These are phyloP conservation scores for Hycleus phaleratus DNA, from an alignment of 1,140 invertebrate genomes.

Conservation along the genomic window DNA sequence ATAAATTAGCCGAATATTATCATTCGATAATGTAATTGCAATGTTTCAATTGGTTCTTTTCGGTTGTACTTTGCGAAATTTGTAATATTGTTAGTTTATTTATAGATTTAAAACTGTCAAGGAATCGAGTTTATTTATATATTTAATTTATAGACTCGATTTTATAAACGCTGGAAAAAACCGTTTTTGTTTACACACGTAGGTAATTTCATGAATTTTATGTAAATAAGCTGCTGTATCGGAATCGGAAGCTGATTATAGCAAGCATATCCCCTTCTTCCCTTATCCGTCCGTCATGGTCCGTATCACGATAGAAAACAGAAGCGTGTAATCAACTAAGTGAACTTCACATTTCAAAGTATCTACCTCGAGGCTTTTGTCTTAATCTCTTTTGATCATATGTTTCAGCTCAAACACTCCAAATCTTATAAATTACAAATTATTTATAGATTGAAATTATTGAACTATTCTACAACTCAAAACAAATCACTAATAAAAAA, in stretches of 20 bases:
- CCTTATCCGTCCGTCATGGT: conserved; percentile 2
- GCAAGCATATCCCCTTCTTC: conserved; percentile 6
- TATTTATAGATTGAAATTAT: not conserved
- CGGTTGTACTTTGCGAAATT: not conserved
- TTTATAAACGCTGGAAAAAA: conserved; percentile 5
- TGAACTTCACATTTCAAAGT: conserved; percentile 12
- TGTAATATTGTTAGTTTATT: too few species aligned
- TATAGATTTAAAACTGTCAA: conserved; percentile 3
- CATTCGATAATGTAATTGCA: not conserved
- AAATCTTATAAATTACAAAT: too few species aligned
- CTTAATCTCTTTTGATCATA: too few species aligned
- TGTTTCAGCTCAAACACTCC: too few species aligned
- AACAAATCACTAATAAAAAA: not conserved
- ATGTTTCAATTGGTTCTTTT: not conserved
- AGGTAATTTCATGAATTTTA: conserved; percentile 8
- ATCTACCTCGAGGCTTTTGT: not conserved
- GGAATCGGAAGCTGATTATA: conserved; percentile 12
- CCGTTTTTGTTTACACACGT: not conserved
- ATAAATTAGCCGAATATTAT: conserved; percentile 1
- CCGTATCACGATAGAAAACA: conserved; percentile 12
- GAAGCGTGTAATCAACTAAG: conserved; percentile 13
- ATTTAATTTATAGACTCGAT: conserved; percentile 8
- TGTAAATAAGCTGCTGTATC: conserved; percentile 2
- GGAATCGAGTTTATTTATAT: not conserved
- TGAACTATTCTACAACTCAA: conserved; percentile 1